These are phyloP conservation scores for Macroramphosus scolopax DNA, from an alignment of 2,797 vertebrate genomes.

Conservation along the genomic window DNA sequence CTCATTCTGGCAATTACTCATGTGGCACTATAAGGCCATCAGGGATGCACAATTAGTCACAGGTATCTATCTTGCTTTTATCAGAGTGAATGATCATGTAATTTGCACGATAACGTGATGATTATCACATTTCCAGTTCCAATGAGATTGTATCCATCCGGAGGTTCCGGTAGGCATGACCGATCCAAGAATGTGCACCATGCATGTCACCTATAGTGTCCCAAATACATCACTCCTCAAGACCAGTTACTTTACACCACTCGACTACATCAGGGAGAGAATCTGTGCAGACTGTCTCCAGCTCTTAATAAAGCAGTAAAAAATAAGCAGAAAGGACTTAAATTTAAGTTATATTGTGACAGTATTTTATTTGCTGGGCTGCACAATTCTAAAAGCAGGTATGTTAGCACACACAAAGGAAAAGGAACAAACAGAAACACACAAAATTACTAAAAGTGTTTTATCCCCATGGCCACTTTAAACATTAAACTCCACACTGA, in stretches of 20 bases:
- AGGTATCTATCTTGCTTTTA: constrained; percentile 7
- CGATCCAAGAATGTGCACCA: neutral
- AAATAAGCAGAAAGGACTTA: no score
- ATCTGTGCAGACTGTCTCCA: no score
- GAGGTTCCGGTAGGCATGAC: no score
- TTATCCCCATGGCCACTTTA: neutral
- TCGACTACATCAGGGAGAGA: no score
- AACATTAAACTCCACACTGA: constrained; percentile 5
- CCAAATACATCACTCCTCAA: neutral
- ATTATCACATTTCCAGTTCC: constrained; percentile 3
- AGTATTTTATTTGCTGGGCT: no score
- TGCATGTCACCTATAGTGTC: neutral
- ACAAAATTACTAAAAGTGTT: neutral
- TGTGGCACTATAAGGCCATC: constrained; percentile 11
- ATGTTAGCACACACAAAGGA: no score
- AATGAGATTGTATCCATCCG: neutral
- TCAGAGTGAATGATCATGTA: constrained; percentile 3
- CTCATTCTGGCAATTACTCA: constrained; percentile 1
- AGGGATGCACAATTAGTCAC: constrained; percentile 12
- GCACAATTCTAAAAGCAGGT: no score
- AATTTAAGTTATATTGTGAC: no score
- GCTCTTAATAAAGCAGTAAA: no score
- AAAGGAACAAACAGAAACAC: neutral
- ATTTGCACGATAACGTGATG: neutral
- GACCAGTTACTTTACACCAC: no score